Base-by-base conservation (phyloP, 1,140 invertebrate species). In the Conopomorpha cramerella region DNA sequence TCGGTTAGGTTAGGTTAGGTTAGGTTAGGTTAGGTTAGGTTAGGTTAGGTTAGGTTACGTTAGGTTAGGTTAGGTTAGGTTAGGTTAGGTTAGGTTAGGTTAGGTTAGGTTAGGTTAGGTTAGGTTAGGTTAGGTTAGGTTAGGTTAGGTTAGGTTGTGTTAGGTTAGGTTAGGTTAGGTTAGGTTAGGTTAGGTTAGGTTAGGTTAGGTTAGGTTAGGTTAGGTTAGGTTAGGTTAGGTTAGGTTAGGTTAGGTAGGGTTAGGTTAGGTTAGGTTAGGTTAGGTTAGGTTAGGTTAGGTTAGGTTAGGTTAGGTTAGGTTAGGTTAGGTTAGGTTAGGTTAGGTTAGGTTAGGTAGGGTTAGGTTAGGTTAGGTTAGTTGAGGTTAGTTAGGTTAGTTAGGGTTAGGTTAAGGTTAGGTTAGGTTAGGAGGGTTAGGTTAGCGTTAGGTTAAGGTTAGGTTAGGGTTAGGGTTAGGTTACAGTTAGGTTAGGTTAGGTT, bases 211-310 rank as follows among this genome's bases (percentile, higher is more conserved):
- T 52, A 51, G 43, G 51, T 51, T 52, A 51, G 45, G 51, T 54
- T 51, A 51, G 46, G 51, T 54, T 55, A 52, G 46, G 51, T 50
- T 52, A 55, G 46, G 51, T 55, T 55, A 46, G 41, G 51, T 54
- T 51, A 51, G 38, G 53, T 46, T 55, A 52, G 49, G 52, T 57
- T 52, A 36, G 49, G 52, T 55, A 54, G 38, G 51, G 53, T 43
- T 57, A 48, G 53, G 52, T 54, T 52, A 36, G 51, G 53, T 54
- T n/a, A n/a, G n/a, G n/a, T n/a, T n/a, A n/a, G 52, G 51, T 55
- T 37, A 37, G 35, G 35, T 37, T 37, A 37, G 35, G 35, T 37
- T 37, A 36, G 34, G 51, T 53, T 51, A 53, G 51, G 51, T 53
- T 54, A 46, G 43, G 48, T 50, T 42, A 46, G 48, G 55, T 52